Conservation (phyloP, 2,888 invertebrate species). For the Leptinotarsa juncta region DNA sequence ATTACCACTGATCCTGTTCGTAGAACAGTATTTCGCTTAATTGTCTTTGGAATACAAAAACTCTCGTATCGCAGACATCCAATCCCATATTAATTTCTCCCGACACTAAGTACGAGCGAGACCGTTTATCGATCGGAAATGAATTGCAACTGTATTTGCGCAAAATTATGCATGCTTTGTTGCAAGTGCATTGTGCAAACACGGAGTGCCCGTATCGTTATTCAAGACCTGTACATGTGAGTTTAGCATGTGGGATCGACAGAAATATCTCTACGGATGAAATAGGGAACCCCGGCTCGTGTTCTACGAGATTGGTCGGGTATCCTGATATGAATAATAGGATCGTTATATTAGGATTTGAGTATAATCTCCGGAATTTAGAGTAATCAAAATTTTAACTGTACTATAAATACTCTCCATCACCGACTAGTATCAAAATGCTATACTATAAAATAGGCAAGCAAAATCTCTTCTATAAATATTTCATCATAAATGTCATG, state of each 20-base stretch:
- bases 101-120: conserved; percentile 8
- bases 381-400: not conserved
- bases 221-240: conserved; percentile 22
- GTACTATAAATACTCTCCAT: not conserved
- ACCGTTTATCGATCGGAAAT: conserved; percentile 15
- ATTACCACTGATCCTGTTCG: no score
- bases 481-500: no score
- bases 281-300: conserved; percentile 9
- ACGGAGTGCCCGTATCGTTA: conserved; percentile 21
- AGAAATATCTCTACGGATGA: conserved; percentile 17
- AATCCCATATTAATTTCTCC: not conserved
- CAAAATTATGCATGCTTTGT: conserved; percentile 18
- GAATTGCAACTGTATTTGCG: conserved; percentile 20
- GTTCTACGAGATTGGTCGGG: conserved; percentile 3
- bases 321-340: conserved; percentile 7
- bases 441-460: no score
- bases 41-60: not conserved
- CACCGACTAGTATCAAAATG: no score
- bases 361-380: not conserved
- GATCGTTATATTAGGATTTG: not conserved
- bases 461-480: no score
- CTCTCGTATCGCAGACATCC: not conserved
- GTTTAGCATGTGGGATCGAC: conserved; percentile 29
- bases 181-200: conserved; percentile 25
- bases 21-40: not conserved